Evolutionary conservation across 2,113 vertebrate species (phyloP).

Genomic region (Spermophilus dauricus): DNA sequence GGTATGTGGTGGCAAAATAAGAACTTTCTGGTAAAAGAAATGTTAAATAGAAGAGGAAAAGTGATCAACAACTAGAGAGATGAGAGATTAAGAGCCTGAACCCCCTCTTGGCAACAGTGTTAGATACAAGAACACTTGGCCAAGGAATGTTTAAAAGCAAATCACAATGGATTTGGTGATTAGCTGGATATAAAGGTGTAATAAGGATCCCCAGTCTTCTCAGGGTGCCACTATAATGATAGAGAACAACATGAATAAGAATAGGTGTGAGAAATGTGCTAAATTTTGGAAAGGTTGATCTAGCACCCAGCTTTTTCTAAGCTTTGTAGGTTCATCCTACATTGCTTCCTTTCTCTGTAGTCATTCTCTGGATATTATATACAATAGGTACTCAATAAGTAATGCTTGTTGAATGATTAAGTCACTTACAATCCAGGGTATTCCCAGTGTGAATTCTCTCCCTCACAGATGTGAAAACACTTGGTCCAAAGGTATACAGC

Average conservation of each 20-base stretch:
- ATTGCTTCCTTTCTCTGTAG: neutral
- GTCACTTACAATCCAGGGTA: neutral
- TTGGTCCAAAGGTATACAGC: neutral
- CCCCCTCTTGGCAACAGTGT: neutral
- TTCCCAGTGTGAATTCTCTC: neutral
- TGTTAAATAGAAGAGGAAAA: neutral
- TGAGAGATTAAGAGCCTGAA: neutral
- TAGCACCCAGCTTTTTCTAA: neutral
- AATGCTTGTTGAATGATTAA: neutral
- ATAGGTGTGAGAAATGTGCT: neutral
- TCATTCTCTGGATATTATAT: neutral
- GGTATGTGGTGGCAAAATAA: neutral
- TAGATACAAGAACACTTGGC: neutral
- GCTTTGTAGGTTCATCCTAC: neutral
- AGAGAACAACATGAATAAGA: neutral
- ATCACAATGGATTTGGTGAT: neutral
- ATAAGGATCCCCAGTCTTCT: neutral
- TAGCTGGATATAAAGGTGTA: neutral
- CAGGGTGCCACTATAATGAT: neutral
- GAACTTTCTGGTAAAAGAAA: neutral
- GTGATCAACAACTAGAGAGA: neutral
- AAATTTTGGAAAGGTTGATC: neutral
- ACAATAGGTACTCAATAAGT: neutral
- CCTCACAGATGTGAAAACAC: neutral
- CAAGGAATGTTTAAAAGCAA: neutral